Percentiles rank a stretch among this genome's conserved stretches.
Evolutionary conservation across 1,140 invertebrate genomes (phyloP).

Genomic region (Sipha flava): DNA sequence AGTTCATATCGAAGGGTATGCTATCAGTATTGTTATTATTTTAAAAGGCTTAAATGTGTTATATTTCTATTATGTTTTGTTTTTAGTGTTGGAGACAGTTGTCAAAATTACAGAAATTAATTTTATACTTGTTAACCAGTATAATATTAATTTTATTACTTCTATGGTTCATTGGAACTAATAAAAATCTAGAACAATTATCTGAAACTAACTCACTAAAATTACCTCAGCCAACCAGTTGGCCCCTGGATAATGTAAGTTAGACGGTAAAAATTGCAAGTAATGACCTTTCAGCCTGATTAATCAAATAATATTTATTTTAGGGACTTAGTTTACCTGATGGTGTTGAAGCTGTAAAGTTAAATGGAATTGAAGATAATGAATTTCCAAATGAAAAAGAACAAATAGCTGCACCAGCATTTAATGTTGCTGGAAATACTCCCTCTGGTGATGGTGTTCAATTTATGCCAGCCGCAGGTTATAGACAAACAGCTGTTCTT

Average conservation of each 20-base stretch:
- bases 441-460: conserved; percentile 37
- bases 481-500: conserved; percentile 70
- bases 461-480: conserved; percentile 62
- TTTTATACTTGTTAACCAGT: not conserved
- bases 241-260: not conserved
- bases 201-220: not conserved
- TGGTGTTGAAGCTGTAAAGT: not conserved
- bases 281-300: not conserved
- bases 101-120: conserved; percentile 10
- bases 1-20: not conserved
- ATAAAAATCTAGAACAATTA: not conserved
- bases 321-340: not conserved
- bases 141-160: not conserved
- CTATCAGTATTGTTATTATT: not conserved
- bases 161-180: not conserved
- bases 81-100: conserved; percentile 21
- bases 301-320: not conserved
- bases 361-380: not conserved
- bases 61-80: not conserved
- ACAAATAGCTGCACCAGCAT: conserved; percentile 36
- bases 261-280: too few relatives aligned
- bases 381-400: not conserved
- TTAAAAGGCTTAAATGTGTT: too few relatives aligned
- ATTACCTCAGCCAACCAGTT: not conserved
- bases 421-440: conserved; percentile 37